Evolutionary conservation across 2,797 vertebrate species (phyloP).

Genomic region (Syncerus caffer): DNA sequence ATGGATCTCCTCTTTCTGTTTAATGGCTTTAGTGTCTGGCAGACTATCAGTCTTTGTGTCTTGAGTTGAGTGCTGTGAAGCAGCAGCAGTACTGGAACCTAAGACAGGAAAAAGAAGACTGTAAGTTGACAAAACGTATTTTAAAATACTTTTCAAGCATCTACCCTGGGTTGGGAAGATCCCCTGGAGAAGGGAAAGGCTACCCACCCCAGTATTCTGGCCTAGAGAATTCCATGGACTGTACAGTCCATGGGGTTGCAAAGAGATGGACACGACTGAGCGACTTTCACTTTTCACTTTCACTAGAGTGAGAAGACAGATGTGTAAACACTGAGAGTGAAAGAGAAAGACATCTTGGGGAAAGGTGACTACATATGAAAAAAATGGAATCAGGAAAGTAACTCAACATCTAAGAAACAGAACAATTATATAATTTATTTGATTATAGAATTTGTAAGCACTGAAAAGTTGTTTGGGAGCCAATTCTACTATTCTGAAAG

Average conservation of each 20-base stretch:
- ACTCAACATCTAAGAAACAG: neutral
- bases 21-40: constrained; percentile 58
- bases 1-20: constrained; percentile 83
- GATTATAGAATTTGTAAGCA: neutral
- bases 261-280: no score
- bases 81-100: constrained; percentile 86
- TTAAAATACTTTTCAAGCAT: constrained; percentile 4
- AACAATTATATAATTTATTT: neutral
- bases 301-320: neutral
- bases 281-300: no score
- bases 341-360: neutral
- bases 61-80: constrained; percentile 78
- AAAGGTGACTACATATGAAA: neutral
- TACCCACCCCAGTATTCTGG: neutral
- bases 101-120: constrained; percentile 32
- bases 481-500: neutral
- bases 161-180: neutral
- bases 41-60: constrained; percentile 72
- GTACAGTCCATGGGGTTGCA: no score
- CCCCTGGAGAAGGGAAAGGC: neutral
- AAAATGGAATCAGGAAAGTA: neutral
- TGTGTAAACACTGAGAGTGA: neutral
- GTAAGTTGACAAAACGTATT: neutral
- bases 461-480: neutral
- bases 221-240: neutral